Base-by-base conservation (phyloP, 2,113 vertebrate genomes). In the Callopanchax toddi region DNA sequence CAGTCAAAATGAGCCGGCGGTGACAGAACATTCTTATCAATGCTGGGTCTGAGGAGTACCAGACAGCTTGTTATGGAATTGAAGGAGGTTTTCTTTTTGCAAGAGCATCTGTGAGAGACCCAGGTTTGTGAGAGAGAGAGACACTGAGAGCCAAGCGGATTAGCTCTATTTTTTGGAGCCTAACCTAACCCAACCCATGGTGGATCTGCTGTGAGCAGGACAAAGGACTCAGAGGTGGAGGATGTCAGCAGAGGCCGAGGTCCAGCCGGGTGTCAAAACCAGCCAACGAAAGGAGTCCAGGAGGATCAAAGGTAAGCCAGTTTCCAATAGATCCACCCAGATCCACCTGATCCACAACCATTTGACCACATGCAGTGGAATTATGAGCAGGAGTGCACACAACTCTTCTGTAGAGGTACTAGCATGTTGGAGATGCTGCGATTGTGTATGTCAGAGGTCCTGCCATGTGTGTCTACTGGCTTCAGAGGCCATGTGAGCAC, bases 241-340 rank as follows among this genome's bases (percentile, higher is more conserved):
- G 87, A 92, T 92, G 91, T 92, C 91, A 81, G 95, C 97, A 92
- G 96, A 98, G 95, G 94, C 96, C 93, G 96, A 99, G 94, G 93
- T 96, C 92, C 96, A 97, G 94, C 92, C 95, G 89, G 96, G 96
- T 94, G 94, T 97, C 91, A 98, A 97, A 96, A 94, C 96, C 96
- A 95, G 92, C 93, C 90, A 95, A 92, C 95, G 94, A 91, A 96
- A 91, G 94, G 97, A 98, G 91, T 95, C 95, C 89, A 97, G 93
- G 93, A 97, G 95, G 94, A 77, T 88, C 67, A 98, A 96, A 97
- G 95, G 97, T 99, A 3, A 5, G 11, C 42, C 60, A 43, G 8
- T 8, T 10, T 20, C 42, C 20, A 18, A 2, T 7, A 20, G 11
- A 37, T 10, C 36, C 36, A 9, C n/a, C n/a, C n/a, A n/a, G n/a